A percentile compares a stretch with the other conserved stretches of the same genome.
Conservation (phyloP, 2,113 vertebrate genomes). For the Gracilinanus agilis region DNA sequence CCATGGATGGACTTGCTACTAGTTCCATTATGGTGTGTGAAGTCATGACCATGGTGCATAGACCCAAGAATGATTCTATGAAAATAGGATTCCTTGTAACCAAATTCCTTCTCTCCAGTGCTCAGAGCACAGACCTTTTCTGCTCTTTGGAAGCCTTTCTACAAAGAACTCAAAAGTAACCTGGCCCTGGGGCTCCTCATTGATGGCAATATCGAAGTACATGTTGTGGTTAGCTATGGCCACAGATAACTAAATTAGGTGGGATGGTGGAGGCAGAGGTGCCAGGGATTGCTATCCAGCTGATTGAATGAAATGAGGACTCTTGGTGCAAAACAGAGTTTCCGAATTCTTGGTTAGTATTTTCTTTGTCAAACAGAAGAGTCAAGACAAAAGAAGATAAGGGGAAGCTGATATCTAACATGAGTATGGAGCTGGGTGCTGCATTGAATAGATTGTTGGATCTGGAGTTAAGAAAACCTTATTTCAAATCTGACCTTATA, state of each 20-base stretch:
- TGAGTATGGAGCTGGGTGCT: no score
- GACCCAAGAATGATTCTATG: conserved; percentile 94
- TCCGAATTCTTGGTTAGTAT: neutral
- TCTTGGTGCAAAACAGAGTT: neutral
- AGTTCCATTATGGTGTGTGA: conserved; percentile 95
- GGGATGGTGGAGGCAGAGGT: no score
- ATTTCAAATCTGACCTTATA: no score
- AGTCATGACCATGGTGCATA: conserved; percentile 98
- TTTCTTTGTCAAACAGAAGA: neutral
- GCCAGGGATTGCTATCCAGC: no score
- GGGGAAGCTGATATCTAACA: neutral
- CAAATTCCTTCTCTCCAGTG: conserved; percentile 94
- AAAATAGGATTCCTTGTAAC: conserved; percentile 94
- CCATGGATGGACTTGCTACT: conserved; percentile 97
- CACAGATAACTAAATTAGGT: no score
- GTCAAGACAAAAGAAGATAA: neutral
- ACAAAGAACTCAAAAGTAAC: conserved; percentile 28
- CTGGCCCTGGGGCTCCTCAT: no score
- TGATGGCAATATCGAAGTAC: no score
- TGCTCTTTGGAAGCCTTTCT: conserved; percentile 74
- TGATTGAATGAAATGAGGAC: no score
- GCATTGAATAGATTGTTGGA: no score
- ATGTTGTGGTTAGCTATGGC: no score
- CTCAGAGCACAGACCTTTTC: conserved; percentile 94
- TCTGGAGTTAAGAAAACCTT: no score